These are phyloP conservation scores for Embidobia sp. DNA, from an alignment of 2,888 invertebrate species.

Conservation along the genomic window DNA sequence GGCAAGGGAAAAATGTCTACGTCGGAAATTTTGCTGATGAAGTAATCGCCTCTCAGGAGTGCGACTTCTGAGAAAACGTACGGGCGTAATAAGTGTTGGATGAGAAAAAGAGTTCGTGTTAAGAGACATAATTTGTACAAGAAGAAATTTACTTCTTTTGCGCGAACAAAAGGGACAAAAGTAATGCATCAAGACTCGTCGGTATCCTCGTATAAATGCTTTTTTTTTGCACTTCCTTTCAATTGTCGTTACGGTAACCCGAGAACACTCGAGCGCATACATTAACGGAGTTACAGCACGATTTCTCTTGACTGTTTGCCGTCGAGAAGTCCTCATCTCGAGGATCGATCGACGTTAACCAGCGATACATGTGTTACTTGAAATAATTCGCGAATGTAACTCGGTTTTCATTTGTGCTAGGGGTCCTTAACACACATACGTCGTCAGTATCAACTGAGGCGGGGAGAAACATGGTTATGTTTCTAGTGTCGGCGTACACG, in stretches of 20 bases:
- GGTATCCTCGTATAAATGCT: slow-evolving; percentile 53
- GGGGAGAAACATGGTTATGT: too few species aligned
- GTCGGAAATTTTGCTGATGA: too few species aligned
- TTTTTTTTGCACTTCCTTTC: slow-evolving; percentile 68
- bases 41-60: too few species aligned
- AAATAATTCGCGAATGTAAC: too few species aligned
- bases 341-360: slow-evolving; percentile 56
- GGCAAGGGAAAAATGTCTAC: too few species aligned
- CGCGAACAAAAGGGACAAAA: slow-evolving; percentile 48
- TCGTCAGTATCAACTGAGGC: too few species aligned
- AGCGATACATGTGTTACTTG: slow-evolving; percentile 34
- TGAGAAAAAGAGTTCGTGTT: too few species aligned
- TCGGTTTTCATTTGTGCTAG: slow-evolving; percentile 45
- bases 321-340: slow-evolving; percentile 65
- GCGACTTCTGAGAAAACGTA: too few species aligned
- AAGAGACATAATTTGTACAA: slow-evolving; percentile 48
- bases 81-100: too few species aligned
- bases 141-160: slow-evolving; percentile 51
- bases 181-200: slow-evolving; percentile 48
- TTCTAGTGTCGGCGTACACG: too few species aligned
- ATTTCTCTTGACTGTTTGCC: slow-evolving; percentile 68
- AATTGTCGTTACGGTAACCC: slow-evolving; percentile 56
- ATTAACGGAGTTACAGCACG: slow-evolving; percentile 72
- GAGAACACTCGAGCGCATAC: slow-evolving; percentile 64
- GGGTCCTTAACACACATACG: slow-evolving; percentile 46